phyloP scores from a whole-genome alignment of 2,797 vertebrate species.

The Acrocephalus scirpaceus region DNA sequence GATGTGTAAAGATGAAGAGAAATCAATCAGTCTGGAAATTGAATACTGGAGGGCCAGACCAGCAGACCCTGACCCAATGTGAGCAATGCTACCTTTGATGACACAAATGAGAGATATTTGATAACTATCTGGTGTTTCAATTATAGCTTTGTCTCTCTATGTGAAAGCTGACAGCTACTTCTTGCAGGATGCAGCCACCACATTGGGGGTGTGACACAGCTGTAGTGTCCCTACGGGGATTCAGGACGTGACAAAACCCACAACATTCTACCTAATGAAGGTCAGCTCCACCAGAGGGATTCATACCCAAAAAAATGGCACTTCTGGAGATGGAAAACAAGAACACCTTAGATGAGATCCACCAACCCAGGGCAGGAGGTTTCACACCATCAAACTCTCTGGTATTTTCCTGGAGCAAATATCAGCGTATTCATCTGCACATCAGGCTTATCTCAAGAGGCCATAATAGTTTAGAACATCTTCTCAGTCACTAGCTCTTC shows the following conservation, averaged over 20 bases:
- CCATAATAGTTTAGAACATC: not conserved
- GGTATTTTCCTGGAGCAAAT: not conserved
- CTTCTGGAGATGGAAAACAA: not conserved
- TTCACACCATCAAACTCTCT: not conserved
- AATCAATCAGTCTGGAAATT: not conserved
- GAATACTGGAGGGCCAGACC: not conserved
- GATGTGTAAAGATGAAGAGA: not conserved
- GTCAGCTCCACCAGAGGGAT: not conserved
- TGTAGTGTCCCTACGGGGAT: not conserved
- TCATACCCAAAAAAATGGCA: not conserved
- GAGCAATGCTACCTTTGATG: not conserved
- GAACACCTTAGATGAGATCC: not conserved
- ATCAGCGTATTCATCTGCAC: not conserved
- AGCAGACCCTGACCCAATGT: not conserved
- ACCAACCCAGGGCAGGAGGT: not conserved
- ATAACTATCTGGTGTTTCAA: not conserved
- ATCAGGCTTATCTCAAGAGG: not conserved
- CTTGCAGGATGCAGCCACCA: not conserved
- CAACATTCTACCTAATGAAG: not conserved
- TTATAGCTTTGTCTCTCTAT: not conserved
- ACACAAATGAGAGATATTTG: not conserved
- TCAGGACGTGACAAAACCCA: not conserved
- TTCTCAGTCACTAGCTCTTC: not conserved
- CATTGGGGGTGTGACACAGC: fast-evolving
- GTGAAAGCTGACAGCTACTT: not conserved